Conservation (phyloP, 2,797 vertebrate species). For the Pitangus sulphuratus region DNA sequence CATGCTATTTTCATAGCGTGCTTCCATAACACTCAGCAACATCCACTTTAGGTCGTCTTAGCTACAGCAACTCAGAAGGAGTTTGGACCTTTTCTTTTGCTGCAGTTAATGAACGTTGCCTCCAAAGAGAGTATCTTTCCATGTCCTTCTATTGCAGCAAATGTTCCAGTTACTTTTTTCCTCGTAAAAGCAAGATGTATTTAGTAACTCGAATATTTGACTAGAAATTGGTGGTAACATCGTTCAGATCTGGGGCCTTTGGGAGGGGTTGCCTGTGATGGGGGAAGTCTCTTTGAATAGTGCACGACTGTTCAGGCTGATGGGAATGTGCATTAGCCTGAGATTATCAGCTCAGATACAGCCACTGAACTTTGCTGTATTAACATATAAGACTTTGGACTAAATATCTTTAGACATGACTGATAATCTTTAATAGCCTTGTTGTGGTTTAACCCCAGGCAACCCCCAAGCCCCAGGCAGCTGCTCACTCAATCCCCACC, state of each 20-base stretch:
- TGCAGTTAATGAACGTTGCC: neutral
- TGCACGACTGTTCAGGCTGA: rapidly evolving
- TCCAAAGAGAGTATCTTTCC: neutral
- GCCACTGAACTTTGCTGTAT: neutral
- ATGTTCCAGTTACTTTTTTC: neutral
- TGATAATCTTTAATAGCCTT: neutral
- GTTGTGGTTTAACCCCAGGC: neutral
- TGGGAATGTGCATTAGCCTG: neutral
- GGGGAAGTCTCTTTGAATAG: neutral
- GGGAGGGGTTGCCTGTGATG: neutral
- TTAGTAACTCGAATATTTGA: neutral
- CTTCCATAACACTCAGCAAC: neutral
- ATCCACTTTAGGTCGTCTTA: neutral
- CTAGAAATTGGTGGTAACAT: neutral
- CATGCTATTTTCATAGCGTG: neutral
- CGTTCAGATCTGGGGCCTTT: neutral
- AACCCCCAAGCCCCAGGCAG: neutral
- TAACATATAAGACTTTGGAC: neutral
- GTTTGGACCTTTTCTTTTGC: neutral
- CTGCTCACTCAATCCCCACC: rapidly evolving
- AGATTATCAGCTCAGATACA: neutral
- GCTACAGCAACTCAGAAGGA: neutral
- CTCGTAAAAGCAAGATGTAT: neutral
- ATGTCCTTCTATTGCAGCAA: neutral
- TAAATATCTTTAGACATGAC: neutral